Evolutionary conservation across 2,113 vertebrate genomes (phyloP).

Genomic region (Eulacestoma nigropectus): DNA sequence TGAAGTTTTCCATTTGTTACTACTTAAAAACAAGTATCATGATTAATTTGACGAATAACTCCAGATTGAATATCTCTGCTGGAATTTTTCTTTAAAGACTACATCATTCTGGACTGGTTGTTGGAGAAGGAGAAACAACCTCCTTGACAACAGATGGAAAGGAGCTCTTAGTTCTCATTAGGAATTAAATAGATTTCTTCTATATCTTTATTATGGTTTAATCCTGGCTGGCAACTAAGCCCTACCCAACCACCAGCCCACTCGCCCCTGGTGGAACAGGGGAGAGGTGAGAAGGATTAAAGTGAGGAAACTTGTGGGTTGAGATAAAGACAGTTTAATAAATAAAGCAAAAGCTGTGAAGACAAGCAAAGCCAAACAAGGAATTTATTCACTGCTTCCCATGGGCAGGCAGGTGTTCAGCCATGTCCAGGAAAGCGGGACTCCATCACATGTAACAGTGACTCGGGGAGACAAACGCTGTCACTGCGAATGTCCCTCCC

Average conservation of each 20-base stretch:
- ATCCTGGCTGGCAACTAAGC: not conserved
- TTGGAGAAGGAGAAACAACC: slow-evolving; percentile 21
- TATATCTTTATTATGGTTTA: not conserved
- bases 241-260: not conserved
- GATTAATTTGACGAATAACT: slow-evolving; percentile 63
- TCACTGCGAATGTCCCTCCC: not conserved
- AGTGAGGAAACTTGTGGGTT: not conserved
- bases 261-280: rapidly evolving
- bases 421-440: not conserved
- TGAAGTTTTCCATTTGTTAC: slow-evolving; percentile 64
- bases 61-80: slow-evolving; percentile 25
- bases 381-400: not conserved
- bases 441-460: not conserved
- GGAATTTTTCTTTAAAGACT: slow-evolving; percentile 35
- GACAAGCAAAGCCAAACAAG: not conserved
- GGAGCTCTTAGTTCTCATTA: not conserved
- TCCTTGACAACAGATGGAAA: not conserved
- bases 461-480: not conserved
- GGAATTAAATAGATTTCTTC: not conserved
- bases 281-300: not conserved
- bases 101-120: slow-evolving; percentile 20
- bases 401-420: not conserved
- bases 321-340: not conserved
- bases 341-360: not conserved
- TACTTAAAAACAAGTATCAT: slow-evolving; percentile 53